phyloP scores from a whole-genome alignment of 2,113 vertebrate species.

The Lipotes vexillifer region DNA sequence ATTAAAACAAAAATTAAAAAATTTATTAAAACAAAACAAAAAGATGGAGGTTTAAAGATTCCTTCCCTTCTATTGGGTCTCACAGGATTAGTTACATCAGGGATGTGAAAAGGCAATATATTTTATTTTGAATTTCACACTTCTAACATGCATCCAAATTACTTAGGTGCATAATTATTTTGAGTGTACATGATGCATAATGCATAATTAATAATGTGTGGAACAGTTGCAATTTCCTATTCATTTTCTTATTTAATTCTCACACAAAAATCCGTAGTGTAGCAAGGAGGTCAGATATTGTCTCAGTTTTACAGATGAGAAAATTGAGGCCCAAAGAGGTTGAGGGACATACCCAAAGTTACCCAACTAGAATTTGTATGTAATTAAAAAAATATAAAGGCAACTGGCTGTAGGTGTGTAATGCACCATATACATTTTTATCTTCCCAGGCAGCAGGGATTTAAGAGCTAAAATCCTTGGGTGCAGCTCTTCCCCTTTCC shows the following conservation, averaged over 20 bases:
- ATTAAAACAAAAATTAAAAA: background rate
- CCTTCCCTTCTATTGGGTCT: background rate
- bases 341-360: background rate
- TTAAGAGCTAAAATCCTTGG: background rate
- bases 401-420: background rate
- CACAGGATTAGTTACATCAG: background rate
- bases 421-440: background rate
- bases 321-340: background rate
- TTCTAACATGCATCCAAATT: background rate
- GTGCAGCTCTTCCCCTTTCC: background rate
- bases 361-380: background rate
- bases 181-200: background rate
- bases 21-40: background rate
- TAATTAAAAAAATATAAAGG: background rate
- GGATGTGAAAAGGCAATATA: background rate
- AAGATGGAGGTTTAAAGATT: background rate
- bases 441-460: background rate
- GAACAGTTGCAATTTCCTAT: background rate
- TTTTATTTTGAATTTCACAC: background rate
- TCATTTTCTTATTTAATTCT: conserved; percentile 22
- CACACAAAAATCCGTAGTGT: background rate
- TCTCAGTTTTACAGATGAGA: background rate
- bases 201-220: background rate
- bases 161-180: background rate
- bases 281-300: background rate